Evolutionary conservation across 30 jellyfish, hydroid and myxozoan species (phyloP).

Genomic region (Rhopilema esculentum): DNA sequence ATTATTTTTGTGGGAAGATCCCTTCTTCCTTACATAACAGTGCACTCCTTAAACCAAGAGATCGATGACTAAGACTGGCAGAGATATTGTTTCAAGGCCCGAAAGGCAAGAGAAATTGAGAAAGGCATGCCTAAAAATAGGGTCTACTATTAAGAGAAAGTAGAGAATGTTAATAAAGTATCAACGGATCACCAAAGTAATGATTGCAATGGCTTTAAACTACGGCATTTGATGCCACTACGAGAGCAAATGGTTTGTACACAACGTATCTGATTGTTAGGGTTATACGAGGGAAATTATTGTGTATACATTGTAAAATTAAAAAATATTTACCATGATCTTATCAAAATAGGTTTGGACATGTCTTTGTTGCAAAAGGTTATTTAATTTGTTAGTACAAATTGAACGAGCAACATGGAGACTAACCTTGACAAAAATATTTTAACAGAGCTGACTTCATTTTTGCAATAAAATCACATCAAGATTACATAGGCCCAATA

Average conservation of each 20-base stretch:
- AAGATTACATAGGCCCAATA: not conserved
- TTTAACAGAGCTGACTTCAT: not conserved
- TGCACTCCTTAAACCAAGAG: too few species aligned
- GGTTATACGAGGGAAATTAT: slow-evolving; percentile 58
- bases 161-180: too few species aligned
- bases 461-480: not conserved
- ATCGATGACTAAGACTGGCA: too few species aligned
- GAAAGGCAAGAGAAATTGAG: too few species aligned
- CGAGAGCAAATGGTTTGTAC: slow-evolving; percentile 34
- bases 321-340: slow-evolving; percentile 55
- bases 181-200: too few species aligned
- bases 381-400: slow-evolving; percentile 40
- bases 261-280: slow-evolving; percentile 8
- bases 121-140: too few species aligned
- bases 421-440: not conserved
- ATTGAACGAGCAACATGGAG: slow-evolving; percentile 8
- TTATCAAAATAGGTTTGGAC: slow-evolving; percentile 59
- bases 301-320: slow-evolving; percentile 50
- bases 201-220: slow-evolving; percentile 45
- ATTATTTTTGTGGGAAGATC: too few species aligned
- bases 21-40: too few species aligned
- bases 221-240: slow-evolving; percentile 69
- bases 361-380: slow-evolving; percentile 60
- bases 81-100: too few species aligned
- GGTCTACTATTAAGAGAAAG: too few species aligned